phyloP scores from a whole-genome alignment of 2,797 vertebrate genomes.

The Propithecus perrieri region DNA sequence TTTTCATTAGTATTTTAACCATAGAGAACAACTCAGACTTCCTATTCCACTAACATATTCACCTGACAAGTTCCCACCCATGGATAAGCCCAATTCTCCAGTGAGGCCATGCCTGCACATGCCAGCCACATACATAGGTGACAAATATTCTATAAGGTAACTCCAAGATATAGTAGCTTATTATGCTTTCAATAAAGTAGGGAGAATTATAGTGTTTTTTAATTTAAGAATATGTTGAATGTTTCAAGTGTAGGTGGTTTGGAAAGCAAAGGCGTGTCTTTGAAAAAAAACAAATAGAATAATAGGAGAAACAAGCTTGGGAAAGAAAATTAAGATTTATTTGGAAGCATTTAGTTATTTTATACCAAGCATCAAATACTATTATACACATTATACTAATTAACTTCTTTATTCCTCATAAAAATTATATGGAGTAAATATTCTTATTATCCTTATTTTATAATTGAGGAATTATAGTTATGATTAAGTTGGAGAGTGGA shows the following conservation, averaged over 20 bases:
- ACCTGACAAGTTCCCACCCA: background rate
- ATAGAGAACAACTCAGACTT: background rate
- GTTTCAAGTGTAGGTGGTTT: background rate
- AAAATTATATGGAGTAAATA: background rate
- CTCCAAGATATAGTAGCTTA: background rate
- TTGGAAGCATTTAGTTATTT: background rate
- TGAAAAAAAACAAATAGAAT: background rate
- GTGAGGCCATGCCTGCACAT: background rate
- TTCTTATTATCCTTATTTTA: background rate
- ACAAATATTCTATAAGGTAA: background rate
- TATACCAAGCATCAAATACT: background rate
- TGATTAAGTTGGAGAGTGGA: background rate
- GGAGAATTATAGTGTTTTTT: background rate
- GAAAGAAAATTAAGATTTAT: background rate
- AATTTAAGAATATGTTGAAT: background rate
- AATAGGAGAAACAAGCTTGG: background rate
- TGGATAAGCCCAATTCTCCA: background rate
- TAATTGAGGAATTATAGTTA: background rate
- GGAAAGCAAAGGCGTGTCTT: background rate
- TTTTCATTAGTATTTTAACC: background rate
- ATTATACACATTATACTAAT: background rate
- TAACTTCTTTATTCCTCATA: background rate
- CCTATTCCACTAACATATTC: background rate
- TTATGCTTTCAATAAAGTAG: background rate
- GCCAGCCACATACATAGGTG: background rate